Evolutionary conservation across 2,797 vertebrate genomes (phyloP).

Genomic region (Sternotherus odoratus): DNA sequence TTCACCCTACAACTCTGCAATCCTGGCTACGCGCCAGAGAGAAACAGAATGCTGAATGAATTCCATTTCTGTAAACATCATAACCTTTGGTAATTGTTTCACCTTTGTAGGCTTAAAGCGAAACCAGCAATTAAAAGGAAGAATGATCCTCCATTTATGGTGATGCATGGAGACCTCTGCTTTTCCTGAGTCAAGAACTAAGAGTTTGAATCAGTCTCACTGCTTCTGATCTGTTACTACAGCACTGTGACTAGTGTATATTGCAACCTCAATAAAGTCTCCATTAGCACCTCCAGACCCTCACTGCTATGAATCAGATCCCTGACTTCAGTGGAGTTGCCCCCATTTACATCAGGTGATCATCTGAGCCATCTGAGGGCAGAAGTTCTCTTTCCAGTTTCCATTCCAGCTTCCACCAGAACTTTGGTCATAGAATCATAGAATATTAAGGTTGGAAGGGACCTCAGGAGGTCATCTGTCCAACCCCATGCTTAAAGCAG

Average conservation of each 20-base stretch:
- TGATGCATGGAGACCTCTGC: too few relatives aligned
- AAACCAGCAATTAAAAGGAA: not conserved
- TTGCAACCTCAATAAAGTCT: not conserved
- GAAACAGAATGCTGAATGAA: not conserved
- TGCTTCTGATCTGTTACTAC: not conserved
- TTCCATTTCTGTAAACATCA: not conserved
- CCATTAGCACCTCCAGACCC: not conserved
- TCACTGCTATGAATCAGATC: not conserved
- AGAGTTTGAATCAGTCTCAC: not conserved
- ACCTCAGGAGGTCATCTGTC: too few relatives aligned
- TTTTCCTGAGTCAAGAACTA: not conserved
- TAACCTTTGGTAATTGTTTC: not conserved
- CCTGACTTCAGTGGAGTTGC: not conserved
- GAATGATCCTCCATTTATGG: not conserved
- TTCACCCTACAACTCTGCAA: not conserved
- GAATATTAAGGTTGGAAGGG: too few relatives aligned
- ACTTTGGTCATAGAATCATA: not conserved
- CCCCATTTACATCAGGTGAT: not conserved
- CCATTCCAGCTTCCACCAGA: not conserved
- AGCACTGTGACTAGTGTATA: too few relatives aligned
- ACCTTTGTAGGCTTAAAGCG: not conserved
- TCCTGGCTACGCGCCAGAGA: not conserved
- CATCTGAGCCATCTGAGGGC: not conserved
- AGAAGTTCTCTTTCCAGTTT: not conserved
- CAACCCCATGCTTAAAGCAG: too few relatives aligned